Evolutionary conservation across 2,888 invertebrate species (phyloP).

Genomic region (Polyploca ridens): DNA sequence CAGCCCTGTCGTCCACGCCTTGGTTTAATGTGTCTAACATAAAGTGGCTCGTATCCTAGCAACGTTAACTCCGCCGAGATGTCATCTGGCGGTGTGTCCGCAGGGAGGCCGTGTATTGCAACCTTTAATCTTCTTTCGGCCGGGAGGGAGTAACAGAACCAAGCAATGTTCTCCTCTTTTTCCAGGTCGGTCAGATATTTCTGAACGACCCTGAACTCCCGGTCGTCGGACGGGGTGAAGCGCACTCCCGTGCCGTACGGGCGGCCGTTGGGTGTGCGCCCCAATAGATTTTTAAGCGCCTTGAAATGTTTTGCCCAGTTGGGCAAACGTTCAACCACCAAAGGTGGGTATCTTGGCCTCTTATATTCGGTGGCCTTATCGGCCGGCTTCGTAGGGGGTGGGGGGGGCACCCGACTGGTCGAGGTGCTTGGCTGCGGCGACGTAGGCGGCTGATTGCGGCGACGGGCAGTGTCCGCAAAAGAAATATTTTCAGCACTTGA

Average conservation of each 20-base stretch:
- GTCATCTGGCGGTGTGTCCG: slow-evolving; percentile 7
- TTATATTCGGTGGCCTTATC: background rate
- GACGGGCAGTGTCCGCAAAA: too few relatives aligned
- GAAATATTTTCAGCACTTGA: too few relatives aligned
- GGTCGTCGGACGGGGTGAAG: slow-evolving; percentile 20
- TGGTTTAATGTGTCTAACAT: background rate
- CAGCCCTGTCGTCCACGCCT: background rate
- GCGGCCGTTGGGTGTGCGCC: slow-evolving; percentile 22
- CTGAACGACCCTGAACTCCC: slow-evolving; percentile 20
- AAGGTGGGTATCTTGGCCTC: slow-evolving; percentile 21
- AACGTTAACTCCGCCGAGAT: background rate
- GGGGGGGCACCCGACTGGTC: too few relatives aligned
- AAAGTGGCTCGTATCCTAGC: background rate
- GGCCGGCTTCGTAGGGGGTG: too few relatives aligned
- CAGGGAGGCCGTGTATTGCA: slow-evolving; percentile 15
- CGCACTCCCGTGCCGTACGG: slow-evolving; percentile 25
- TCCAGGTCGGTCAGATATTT: slow-evolving; percentile 16
- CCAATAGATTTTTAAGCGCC: slow-evolving; percentile 12
- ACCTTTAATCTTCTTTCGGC: slow-evolving; percentile 21
- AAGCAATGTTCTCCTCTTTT: slow-evolving; percentile 11
- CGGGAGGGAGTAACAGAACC: slow-evolving; percentile 25
- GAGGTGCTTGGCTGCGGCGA: too few relatives aligned
- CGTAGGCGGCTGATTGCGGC: too few relatives aligned
- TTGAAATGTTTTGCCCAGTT: slow-evolving; percentile 27
- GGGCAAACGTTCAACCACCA: slow-evolving; percentile 27